phyloP scores from a whole-genome alignment of 30 jellyfish, hydroid and myxozoan genomes.

The Aurelia coerulea region DNA sequence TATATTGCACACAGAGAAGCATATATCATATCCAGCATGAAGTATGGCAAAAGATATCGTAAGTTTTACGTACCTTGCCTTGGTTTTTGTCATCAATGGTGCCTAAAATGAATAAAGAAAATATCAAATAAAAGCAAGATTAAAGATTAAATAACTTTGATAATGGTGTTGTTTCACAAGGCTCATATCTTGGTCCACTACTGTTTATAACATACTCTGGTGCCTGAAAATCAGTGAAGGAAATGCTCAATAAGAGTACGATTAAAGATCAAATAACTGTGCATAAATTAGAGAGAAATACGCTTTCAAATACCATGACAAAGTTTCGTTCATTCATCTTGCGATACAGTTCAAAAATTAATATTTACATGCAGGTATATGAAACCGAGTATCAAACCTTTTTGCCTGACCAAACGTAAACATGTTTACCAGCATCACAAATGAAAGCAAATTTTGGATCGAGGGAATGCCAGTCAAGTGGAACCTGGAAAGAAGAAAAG shows the following conservation, averaged over 20 bases:
- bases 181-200: no score
- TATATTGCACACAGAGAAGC: no score
- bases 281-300: neutral
- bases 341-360: no score
- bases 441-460: slow-evolving; percentile 96
- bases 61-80: slow-evolving; percentile 80
- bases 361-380: neutral
- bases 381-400: slow-evolving; percentile 57
- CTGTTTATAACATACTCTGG: no score
- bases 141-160: neutral
- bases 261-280: neutral
- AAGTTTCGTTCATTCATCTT: no score
- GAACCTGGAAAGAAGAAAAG: slow-evolving; percentile 49
- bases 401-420: slow-evolving; percentile 96
- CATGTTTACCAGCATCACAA: slow-evolving; percentile 93
- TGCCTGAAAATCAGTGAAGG: no score
- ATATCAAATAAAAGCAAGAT: neutral
- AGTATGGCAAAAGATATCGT: no score
- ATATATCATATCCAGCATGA: no score
- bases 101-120: slow-evolving; percentile 49
- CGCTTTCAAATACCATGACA: neutral
- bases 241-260: neutral
- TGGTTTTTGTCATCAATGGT: slow-evolving; percentile 90
- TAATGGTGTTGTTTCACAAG: no score
- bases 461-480: slow-evolving; percentile 86